A percentile compares a stretch with the other conserved stretches of the same genome.
These are phyloP conservation scores for Metacarcinus magister DNA, from an alignment of 2,888 invertebrate genomes.

Conservation along the genomic window DNA sequence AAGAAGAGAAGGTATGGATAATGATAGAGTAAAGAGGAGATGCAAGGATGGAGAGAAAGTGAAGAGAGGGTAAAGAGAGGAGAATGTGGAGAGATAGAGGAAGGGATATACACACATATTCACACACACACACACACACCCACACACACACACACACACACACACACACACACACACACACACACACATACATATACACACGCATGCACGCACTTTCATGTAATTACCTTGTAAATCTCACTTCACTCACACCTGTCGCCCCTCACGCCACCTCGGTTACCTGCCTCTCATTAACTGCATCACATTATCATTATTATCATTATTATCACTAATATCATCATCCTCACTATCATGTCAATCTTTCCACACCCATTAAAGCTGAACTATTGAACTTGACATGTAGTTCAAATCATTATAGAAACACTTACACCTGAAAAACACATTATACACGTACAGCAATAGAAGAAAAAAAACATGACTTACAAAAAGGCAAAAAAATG, in stretches of 20 bases:
- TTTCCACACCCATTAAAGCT: too few species aligned
- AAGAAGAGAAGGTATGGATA: background rate
- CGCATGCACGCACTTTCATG: background rate
- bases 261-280: background rate
- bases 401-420: background rate
- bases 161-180: background rate
- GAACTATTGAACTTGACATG: too few species aligned
- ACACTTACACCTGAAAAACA: too few species aligned
- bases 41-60: background rate
- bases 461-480: too few species aligned
- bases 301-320: background rate
- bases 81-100: background rate
- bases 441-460: too few species aligned
- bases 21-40: background rate
- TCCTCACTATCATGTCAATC: background rate
- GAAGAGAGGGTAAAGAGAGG: background rate
- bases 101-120: background rate
- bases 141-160: conserved; percentile 26
- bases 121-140: conserved; percentile 29
- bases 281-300: background rate
- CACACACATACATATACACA: background rate
- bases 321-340: background rate
- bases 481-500: too few species aligned
- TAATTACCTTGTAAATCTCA: background rate
- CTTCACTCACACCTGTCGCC: background rate